These are phyloP conservation scores for Tympanoctomys barrerae DNA, from an alignment of 2,797 vertebrate genomes.

Conservation along the genomic window DNA sequence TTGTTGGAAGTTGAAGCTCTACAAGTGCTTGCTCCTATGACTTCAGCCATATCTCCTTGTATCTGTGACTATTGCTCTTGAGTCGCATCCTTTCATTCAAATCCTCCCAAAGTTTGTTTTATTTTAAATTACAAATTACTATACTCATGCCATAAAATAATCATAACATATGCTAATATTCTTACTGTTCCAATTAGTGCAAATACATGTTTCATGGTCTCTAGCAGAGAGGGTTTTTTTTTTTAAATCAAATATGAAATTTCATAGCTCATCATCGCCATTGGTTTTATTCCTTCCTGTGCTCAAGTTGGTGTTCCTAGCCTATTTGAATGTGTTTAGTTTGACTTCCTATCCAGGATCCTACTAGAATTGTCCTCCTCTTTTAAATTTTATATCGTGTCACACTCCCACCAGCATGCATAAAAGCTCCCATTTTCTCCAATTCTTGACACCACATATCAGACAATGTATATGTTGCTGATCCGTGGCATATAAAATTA, in stretches of 20 bases:
- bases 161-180: not conserved
- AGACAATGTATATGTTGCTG: conserved; percentile 45
- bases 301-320: not conserved
- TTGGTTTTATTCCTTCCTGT: not conserved
- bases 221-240: not conserved
- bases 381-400: conserved; percentile 24
- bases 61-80: not conserved
- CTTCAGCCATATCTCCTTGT: not conserved
- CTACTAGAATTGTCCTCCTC: not conserved
- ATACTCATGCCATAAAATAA: not conserved
- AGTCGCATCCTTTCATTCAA: not conserved
- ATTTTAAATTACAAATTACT: not conserved
- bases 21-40: not conserved
- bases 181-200: not conserved
- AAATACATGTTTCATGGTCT: not conserved
- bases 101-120: not conserved
- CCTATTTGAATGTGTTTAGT: not conserved
- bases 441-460: conserved; percentile 21
- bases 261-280: not conserved
- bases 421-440: conserved; percentile 8
- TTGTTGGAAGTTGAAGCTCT: not conserved
- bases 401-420: not conserved
- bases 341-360: not conserved
- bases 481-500: conserved; percentile 46
- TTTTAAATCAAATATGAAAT: not conserved